A percentile compares a stretch with the other conserved stretches of the same genome.
Conservation (phyloP, 2,888 invertebrate species). For the Caenorhabditis zanzibari region DNA sequence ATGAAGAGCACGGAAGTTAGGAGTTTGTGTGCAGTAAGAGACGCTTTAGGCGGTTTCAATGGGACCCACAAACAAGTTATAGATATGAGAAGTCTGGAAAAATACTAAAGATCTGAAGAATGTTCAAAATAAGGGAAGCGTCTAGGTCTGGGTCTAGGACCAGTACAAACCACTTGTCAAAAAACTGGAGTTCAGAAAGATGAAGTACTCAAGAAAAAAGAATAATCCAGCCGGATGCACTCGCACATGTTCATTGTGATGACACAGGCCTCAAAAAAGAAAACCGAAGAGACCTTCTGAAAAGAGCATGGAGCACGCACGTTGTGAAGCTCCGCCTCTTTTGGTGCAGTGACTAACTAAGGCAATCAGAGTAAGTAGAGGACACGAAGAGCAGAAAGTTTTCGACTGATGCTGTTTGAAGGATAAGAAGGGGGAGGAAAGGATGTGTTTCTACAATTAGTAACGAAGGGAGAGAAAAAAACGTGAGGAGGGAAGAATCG, state of each 20-base stretch:
- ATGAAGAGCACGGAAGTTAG: constrained; percentile 2
- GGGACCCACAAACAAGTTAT: constrained; percentile 13
- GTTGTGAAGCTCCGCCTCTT: constrained; percentile 45
- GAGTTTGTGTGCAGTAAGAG: neutral
- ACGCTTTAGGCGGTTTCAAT: neutral
- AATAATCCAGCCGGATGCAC: constrained; percentile 61
- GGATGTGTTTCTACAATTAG: constrained; percentile 49
- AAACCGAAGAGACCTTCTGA: constrained; percentile 49
- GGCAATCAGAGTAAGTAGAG: constrained; percentile 60
- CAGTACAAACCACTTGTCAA: constrained; percentile 36
- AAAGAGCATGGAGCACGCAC: constrained; percentile 49
- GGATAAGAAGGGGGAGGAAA: neutral
- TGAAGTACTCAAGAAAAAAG: constrained; percentile 48
- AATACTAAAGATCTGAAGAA: neutral
- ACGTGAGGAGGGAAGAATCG: constrained; percentile 18
- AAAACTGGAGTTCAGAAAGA: constrained; percentile 49
- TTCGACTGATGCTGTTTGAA: constrained; percentile 30
- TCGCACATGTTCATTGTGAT: constrained; percentile 62
- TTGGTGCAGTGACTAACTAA: constrained; percentile 56
- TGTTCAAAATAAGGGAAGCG: neutral
- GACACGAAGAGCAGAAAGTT: constrained; percentile 46
- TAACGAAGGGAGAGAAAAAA: constrained; percentile 9
- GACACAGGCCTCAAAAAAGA: constrained; percentile 46
- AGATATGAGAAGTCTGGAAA: neutral
- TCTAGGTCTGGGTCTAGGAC: neutral